Percentiles rank a stretch among this genome's conserved stretches.
Conservation (phyloP, 2,888 invertebrate species). For the Diplazon laetatorius region DNA sequence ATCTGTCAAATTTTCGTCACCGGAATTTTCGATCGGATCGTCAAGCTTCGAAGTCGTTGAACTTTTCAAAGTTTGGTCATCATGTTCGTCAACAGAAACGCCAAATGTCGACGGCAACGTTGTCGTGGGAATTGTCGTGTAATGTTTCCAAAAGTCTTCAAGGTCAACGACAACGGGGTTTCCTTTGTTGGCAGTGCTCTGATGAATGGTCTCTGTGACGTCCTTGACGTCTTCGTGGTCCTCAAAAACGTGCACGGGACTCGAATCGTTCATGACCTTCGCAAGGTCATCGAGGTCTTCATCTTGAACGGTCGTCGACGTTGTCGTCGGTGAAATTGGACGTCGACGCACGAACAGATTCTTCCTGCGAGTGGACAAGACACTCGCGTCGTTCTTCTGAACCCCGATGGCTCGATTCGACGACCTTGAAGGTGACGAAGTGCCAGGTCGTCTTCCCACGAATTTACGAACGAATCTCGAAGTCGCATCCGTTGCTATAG, state of each 20-base stretch:
- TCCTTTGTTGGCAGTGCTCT: conserved; percentile 25
- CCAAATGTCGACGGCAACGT: too few relatives aligned
- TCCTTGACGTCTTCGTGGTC: conserved; percentile 37
- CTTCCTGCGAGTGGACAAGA: conserved; percentile 71
- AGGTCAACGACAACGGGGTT: conserved; percentile 23
- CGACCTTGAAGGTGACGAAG: conserved; percentile 42
- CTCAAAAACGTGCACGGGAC: conserved; percentile 3
- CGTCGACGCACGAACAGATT: conserved; percentile 72
- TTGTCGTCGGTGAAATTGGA: conserved; percentile 69
- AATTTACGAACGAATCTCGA: conserved; percentile 72
- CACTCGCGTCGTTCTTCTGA: conserved; percentile 31
- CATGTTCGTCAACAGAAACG: conserved; percentile 17
- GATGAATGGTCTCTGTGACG: conserved; percentile 8
- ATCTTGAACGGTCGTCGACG: conserved; percentile 40
- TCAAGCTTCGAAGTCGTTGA: neutral
- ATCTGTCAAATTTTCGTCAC: neutral
- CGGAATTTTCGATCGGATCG: neutral
- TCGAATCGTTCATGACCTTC: neutral
- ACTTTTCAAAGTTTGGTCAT: conserved; percentile 10
- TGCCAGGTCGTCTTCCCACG: conserved; percentile 71
- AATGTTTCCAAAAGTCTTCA: conserved; percentile 72
- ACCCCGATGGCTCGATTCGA: conserved; percentile 19
- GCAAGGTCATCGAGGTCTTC: conserved; percentile 7
- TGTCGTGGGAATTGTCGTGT: conserved; percentile 47
- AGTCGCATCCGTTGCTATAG: conserved; percentile 34